Percentiles rank a stretch among this genome's conserved stretches.
Evolutionary conservation across 2,113 vertebrate genomes (phyloP).

Genomic region (Donacobius atricapilla): DNA sequence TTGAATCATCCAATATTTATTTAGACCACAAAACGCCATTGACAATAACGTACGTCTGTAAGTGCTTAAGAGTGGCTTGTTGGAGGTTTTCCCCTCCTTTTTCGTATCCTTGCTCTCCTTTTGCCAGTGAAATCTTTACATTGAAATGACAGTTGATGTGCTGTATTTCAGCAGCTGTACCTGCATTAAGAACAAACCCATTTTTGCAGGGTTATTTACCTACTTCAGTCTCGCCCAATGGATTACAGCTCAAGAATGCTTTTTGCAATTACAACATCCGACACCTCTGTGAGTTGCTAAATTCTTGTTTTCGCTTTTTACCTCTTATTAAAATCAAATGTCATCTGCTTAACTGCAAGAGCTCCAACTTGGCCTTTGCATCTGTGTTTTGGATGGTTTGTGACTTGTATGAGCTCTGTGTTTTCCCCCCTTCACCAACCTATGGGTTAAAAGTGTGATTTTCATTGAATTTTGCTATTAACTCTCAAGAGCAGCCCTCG

Average conservation of each 20-base stretch:
- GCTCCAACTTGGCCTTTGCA: not conserved
- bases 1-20: not conserved
- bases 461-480: not conserved
- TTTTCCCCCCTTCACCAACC: not conserved
- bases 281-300: conserved; percentile 80
- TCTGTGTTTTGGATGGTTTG: not conserved
- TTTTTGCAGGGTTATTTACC: conserved; percentile 83
- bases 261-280: conserved; percentile 79
- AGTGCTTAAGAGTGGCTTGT: not conserved
- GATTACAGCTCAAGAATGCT: conserved; percentile 84
- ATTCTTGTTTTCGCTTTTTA: not conserved
- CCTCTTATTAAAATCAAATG: not conserved
- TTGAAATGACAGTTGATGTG: not conserved
- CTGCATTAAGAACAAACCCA: not conserved
- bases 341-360: not conserved
- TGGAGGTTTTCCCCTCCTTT: not conserved
- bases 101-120: not conserved
- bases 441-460: not conserved
- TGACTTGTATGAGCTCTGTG: not conserved
- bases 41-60: not conserved
- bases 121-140: not conserved
- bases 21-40: not conserved
- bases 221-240: conserved; percentile 80
- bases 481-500: not conserved
- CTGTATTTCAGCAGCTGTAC: not conserved